Conservation (phyloP, 2,113 vertebrate genomes). For the Ochotona curzoniae region DNA sequence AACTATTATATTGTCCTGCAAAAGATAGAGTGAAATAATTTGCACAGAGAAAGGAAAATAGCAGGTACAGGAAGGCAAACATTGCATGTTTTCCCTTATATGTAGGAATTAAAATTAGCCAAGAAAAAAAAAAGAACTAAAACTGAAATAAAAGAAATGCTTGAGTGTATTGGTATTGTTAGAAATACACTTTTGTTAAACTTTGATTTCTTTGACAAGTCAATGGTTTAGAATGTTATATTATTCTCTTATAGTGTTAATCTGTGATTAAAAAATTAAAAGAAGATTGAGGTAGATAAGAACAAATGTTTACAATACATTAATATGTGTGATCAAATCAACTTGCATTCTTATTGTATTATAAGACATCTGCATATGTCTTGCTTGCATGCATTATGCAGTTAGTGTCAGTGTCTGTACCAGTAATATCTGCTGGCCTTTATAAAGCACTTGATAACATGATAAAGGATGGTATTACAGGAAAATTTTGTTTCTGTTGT, state of each 20-base stretch:
- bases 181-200: no score
- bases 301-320: background rate
- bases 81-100: no score
- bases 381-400: background rate
- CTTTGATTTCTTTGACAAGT: no score
- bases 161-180: no score
- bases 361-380: background rate
- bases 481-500: background rate
- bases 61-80: no score
- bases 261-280: no score
- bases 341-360: background rate
- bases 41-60: no score
- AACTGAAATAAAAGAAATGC: no score
- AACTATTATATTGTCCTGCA: background rate
- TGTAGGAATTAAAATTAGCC: no score
- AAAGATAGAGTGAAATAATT: background rate
- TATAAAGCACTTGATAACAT: background rate
- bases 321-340: background rate
- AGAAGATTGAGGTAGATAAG: background rate
- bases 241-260: no score
- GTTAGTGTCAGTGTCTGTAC: background rate
- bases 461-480: background rate
- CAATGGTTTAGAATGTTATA: no score
- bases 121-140: no score
- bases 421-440: constrained; percentile 39